Base-by-base conservation (phyloP, 2,113 vertebrate genomes). In the Clarias gariepinus region DNA sequence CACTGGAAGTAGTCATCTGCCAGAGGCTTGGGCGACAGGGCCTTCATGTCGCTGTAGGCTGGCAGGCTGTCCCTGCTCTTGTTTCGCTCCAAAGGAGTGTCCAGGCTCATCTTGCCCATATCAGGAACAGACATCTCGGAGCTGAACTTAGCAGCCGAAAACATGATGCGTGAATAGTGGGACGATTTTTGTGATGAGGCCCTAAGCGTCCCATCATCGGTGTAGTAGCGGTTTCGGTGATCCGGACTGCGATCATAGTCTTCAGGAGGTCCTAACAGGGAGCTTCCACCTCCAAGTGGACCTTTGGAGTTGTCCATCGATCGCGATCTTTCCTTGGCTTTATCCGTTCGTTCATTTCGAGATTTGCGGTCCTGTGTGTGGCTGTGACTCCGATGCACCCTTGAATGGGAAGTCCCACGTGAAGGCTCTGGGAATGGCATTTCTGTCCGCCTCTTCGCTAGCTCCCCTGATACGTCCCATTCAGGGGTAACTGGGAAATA, bases 281-380 rank as follows among this genome's bases (percentile, higher is more conserved):
- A 94, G 1, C 94, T 88, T 28, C 89, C 89, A 47, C 89, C 93
- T 78, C 96, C 97, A 69, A 98, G 93, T 7, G 95, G 97, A 57
- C 98, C 97, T 90, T 99, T 99, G 81, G 98, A 98, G 90, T 99
- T 99, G 91, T 99, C 98, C 98, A 99, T 98, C 0, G 98, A 99
- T 85, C 98, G 94, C 81, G 98, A 99, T 36, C 98, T 94, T 91
- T 98, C 98, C 95, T 99, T 99, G 93, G 98, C 97, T 92, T 99
- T 99, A 94, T 93, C 97, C 36, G 97, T 95, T 73, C 97, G 94
- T 92, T 99, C 97, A 1, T 96, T 97, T 58, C 98, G 93, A 0
- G 98, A 99, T 91, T 98, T 96, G 91, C 98, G 96, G 90, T 99
- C 98, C 92, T 99, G 98, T 5, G 97, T 99, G 95, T 99, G 98